phyloP scores from a whole-genome alignment of 2,113 vertebrate species.

The Zootoca vivipara region DNA sequence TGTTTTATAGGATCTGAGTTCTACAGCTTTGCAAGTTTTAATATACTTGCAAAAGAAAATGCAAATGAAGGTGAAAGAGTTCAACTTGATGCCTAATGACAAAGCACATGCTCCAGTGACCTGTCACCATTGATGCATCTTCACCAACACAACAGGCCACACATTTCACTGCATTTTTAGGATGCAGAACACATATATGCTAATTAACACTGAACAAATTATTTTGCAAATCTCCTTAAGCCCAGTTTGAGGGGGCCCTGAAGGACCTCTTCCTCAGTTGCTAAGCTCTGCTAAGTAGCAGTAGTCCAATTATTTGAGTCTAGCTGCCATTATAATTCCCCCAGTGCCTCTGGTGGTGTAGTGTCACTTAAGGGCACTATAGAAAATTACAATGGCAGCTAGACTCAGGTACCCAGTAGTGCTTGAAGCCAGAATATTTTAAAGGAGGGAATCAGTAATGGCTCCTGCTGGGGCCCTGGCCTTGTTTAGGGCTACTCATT shows the following conservation, averaged over 20 bases:
- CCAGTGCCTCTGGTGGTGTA: background rate
- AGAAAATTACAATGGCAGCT: background rate
- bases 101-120: background rate
- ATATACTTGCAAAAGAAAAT: background rate
- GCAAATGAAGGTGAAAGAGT: background rate
- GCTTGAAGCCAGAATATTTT: background rate
- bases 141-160: background rate
- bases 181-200: background rate
- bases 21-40: background rate
- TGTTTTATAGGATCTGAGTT: background rate
- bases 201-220: background rate
- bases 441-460: background rate
- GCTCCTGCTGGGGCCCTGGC: background rate
- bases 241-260: background rate
- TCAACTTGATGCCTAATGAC: background rate
- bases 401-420: background rate
- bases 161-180: background rate
- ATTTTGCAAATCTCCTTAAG: background rate
- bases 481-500: background rate
- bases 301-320: background rate
- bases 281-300: background rate
- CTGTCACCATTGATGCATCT: background rate
- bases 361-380: background rate
- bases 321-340: background rate
- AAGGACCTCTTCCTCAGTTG: background rate